These are phyloP conservation scores for Orchestes rusci DNA, from an alignment of 2,888 invertebrate genomes.

Conservation along the genomic window DNA sequence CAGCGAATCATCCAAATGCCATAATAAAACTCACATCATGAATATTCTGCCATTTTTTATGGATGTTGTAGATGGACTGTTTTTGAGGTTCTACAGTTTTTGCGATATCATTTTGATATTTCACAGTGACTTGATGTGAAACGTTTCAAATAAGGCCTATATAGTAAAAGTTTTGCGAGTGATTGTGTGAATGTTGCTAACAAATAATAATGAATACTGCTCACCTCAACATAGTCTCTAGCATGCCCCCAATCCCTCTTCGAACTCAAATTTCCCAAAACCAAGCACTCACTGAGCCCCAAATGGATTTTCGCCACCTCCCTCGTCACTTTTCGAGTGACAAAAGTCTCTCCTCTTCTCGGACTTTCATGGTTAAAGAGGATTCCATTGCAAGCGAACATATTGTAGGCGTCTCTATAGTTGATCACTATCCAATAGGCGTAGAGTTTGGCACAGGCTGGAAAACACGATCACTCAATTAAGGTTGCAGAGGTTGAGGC, in stretches of 20 bases:
- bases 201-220: no score
- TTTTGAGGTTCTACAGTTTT: no score
- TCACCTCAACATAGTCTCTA: slow-evolving; percentile 88
- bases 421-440: slow-evolving; percentile 95
- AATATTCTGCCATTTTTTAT: no score
- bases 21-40: no score
- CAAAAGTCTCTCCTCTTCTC: slow-evolving; percentile 94
- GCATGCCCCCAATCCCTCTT: slow-evolving; percentile 98
- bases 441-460: slow-evolving; percentile 92
- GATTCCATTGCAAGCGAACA: slow-evolving; percentile 95
- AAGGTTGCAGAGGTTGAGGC: no score
- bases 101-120: no score
- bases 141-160: no score
- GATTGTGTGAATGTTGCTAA: no score
- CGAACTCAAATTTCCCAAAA: slow-evolving; percentile 92
- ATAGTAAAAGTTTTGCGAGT: no score
- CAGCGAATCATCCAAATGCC: no score
- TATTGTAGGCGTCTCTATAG: slow-evolving; percentile 90
- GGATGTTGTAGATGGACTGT: no score
- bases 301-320: slow-evolving; percentile 94
- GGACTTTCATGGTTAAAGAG: slow-evolving; percentile 97
- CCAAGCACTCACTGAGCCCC: slow-evolving; percentile 75
- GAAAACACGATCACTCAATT: slow-evolving; percentile 27
- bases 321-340: slow-evolving; percentile 95
- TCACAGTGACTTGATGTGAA: no score